Conservation (phyloP, 2,113 vertebrate genomes). For the Zeus faber region DNA sequence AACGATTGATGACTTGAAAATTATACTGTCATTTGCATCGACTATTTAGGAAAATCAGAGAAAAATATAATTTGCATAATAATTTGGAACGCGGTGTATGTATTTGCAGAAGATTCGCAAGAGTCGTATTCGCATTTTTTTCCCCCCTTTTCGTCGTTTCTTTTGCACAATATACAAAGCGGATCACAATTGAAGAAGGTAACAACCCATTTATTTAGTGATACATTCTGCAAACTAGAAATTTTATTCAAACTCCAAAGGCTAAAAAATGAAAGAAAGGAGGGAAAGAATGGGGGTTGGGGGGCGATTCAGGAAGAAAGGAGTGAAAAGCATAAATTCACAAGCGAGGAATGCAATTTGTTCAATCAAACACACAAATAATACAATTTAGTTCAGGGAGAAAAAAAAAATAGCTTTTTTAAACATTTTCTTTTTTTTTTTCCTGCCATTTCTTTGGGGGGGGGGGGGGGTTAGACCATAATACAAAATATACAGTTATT, state of each 20-base stretch:
- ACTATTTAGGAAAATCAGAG: no score
- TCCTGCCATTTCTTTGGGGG: slow-evolving; percentile 79
- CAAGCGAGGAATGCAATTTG: slow-evolving; percentile 82
- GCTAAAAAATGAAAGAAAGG: slow-evolving; percentile 71
- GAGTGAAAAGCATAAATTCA: slow-evolving; percentile 73
- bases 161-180: slow-evolving; percentile 19
- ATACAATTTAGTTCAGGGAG: slow-evolving; percentile 83
- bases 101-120: no score
- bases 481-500: slow-evolving; percentile 91
- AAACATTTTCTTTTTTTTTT: slow-evolving; percentile 61
- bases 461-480: slow-evolving; percentile 85
- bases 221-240: slow-evolving; percentile 85
- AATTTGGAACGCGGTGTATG: no score
- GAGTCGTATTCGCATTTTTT: no score
- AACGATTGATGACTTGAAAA: no score
- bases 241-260: slow-evolving; percentile 79
- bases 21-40: no score
- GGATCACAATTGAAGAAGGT: slow-evolving; percentile 68
- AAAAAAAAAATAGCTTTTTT: slow-evolving; percentile 78
- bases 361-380: slow-evolving; percentile 77
- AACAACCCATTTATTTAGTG: slow-evolving; percentile 91
- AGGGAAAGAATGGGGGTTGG: slow-evolving; percentile 53
- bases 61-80: no score
- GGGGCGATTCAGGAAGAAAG: slow-evolving; percentile 58
- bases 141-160: no score